Evolutionary conservation across 2,797 vertebrate genomes (phyloP), one percentile per base, ranked within the genome.

Genomic region (Harpagifer antarcticus): DNA sequence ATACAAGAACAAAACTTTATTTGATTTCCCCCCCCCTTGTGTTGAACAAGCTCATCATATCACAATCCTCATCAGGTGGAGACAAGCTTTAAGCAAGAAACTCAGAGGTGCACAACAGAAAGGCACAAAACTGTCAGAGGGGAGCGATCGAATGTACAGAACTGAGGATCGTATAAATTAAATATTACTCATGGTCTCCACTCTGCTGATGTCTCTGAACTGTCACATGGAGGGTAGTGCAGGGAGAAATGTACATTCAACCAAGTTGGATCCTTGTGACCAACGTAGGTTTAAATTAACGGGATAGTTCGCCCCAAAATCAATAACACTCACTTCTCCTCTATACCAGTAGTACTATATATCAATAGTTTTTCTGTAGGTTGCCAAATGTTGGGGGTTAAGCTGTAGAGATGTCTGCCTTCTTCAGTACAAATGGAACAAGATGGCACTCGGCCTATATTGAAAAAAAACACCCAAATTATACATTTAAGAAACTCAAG

Each of bases 1-100:
- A 94, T 95, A 93, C 88, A 93, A 93, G 91, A 94, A 90, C 84
- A 4, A 85, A 90, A 92, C 89, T 95, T 95, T 95, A 95, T 95
- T 95, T 76, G 85, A 92, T 84, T 86, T 7, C 33, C 33, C 33
- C 33, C 33, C 86, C 87, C 61, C 78, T 91, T 85, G 79, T 87
- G 86, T 91, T 85, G 67, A 88, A 89, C 88, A 89, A 91, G 84
- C 77, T 90, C 83, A 87, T 87, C 82, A 27, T 56, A 63, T 85
- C 84, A 92, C 87, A 92, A 88, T 91, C 89, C 84, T 93, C 81
- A 81, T 91, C 88, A 90, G 79, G 88, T 87, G 82, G 81, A 93
- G 83, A 91, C 83, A 79, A 85, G 82, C 86, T 86, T 85, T 78
- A 60, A 75, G 71, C 74, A 74, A 89, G 84, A 67, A 76, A 87